A percentile compares a stretch with the other conserved stretches of the same genome.
phyloP scores from a whole-genome alignment of 2,888 invertebrate genomes.

The Hydriomena furcata region DNA sequence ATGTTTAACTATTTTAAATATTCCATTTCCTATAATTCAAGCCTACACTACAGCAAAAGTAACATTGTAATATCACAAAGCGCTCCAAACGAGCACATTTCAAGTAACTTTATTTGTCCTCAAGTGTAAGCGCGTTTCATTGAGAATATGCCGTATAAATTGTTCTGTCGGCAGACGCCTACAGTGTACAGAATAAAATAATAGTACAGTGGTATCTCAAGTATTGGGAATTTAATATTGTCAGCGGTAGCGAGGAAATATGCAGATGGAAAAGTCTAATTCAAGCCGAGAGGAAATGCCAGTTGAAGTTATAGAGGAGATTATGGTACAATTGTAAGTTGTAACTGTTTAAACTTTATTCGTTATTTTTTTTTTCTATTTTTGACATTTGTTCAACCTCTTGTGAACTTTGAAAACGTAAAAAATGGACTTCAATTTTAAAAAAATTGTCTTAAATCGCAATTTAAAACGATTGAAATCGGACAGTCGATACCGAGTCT shows the following conservation, averaged over 20 bases:
- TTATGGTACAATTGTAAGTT: too few species aligned
- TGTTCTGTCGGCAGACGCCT: constrained; percentile 39
- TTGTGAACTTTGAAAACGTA: too few species aligned
- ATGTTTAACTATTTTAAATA: constrained; percentile 3
- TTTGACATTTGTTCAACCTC: too few species aligned
- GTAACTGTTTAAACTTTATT: too few species aligned
- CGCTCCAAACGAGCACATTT: constrained; percentile 30
- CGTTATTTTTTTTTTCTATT: too few species aligned
- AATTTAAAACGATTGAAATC: too few species aligned
- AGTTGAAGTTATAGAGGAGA: neutral
- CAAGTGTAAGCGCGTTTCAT: constrained; percentile 31
- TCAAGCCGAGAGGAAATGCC: constrained; percentile 6
- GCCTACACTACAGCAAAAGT: constrained; percentile 11
- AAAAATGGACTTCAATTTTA: too few species aligned
- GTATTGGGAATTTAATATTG: constrained; percentile 34
- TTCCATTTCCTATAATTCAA: constrained; percentile 5
- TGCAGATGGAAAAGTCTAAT: constrained; percentile 22
- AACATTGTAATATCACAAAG: constrained; percentile 23
- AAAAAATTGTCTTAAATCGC: too few species aligned
- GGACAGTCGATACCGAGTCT: too few species aligned
- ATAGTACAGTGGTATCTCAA: constrained; percentile 29
- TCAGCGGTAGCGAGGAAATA: constrained; percentile 29
- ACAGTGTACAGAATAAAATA: constrained; percentile 28
- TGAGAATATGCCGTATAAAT: constrained; percentile 34
- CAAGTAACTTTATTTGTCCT: constrained; percentile 34